Evolutionary conservation across 2,888 invertebrate genomes (phyloP).

Genomic region (Ischnus inquisitorius): DNA sequence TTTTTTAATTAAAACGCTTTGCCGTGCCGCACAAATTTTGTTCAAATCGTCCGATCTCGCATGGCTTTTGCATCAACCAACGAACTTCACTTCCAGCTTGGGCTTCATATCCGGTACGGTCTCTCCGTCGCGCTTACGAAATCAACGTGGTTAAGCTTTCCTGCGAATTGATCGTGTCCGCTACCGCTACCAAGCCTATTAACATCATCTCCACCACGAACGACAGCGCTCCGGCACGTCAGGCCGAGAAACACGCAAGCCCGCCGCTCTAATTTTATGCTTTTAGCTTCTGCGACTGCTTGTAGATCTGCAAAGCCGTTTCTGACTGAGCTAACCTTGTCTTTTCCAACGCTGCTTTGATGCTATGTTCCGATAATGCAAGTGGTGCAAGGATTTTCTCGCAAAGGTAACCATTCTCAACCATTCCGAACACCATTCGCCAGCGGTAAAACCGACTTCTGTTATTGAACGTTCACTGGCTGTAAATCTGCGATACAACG

Average conservation of each 20-base stretch:
- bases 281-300: slow-evolving; percentile 6
- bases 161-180: not conserved
- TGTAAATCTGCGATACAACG: not conserved
- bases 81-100: slow-evolving; percentile 72
- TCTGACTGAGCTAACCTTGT: slow-evolving; percentile 3
- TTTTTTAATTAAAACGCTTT: too few species aligned
- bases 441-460: not conserved
- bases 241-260: slow-evolving; percentile 52
- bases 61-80: slow-evolving; percentile 66
- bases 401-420: not conserved
- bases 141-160: slow-evolving; percentile 71
- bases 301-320: not conserved
- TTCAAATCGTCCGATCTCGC: not conserved
- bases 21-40: too few species aligned
- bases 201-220: slow-evolving; percentile 34
- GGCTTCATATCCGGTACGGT: slow-evolving; percentile 79
- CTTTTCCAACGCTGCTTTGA: not conserved
- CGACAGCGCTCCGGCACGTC: slow-evolving; percentile 27
- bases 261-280: slow-evolving; percentile 14
- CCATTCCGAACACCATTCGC: not conserved
- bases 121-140: slow-evolving; percentile 74
- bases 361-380: not conserved
- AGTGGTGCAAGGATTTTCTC: slow-evolving; percentile 1
- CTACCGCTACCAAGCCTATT: slow-evolving; percentile 18
- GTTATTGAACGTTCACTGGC: not conserved